Conservation (phyloP, 2,888 invertebrate genomes). For the Rhagonycha lutea region DNA sequence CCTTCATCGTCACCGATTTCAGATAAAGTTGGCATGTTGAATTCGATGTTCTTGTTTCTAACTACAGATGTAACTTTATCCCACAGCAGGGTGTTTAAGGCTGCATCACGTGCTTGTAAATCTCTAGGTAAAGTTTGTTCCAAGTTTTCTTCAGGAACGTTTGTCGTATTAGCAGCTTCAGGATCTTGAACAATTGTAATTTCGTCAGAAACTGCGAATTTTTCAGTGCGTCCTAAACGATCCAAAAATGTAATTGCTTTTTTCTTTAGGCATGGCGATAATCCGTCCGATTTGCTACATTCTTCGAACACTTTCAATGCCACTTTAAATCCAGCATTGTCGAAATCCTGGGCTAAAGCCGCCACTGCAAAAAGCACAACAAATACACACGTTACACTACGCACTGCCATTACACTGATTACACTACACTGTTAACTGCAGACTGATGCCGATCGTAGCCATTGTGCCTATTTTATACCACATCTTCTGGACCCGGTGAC, state of each 20-base stretch:
- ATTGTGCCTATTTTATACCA: conserved; percentile 51
- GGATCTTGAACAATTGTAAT: conserved; percentile 66
- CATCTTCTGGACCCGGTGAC: conserved; percentile 47
- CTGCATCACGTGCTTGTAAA: conserved; percentile 68
- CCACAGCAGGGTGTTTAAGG: conserved; percentile 70
- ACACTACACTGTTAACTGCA: conserved; percentile 30
- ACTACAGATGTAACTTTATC: conserved; percentile 73
- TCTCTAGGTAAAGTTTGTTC: conserved; percentile 71
- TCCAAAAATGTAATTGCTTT: conserved; percentile 81
- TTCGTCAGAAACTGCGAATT: conserved; percentile 66
- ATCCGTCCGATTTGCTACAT: conserved; percentile 69
- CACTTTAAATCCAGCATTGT: conserved; percentile 66
- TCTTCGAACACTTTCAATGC: conserved; percentile 77
- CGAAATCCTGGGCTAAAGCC: conserved; percentile 47
- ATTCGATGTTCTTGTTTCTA: conserved; percentile 75
- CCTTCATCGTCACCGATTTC: conserved; percentile 79
- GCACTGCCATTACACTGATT: conserved; percentile 37
- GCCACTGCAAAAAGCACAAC: conserved; percentile 42
- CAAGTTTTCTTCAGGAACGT: conserved; percentile 68
- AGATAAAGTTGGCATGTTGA: conserved; percentile 74
- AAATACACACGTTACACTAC: conserved; percentile 46
- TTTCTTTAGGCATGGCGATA: conserved; percentile 78
- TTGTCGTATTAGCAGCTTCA: conserved; percentile 52
- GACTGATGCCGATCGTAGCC: conserved; percentile 48
- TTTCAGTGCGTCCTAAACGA: conserved; percentile 72